Evolutionary conservation across 2,888 invertebrate species (phyloP).

Genomic region (Eremobia ochroleuca): DNA sequence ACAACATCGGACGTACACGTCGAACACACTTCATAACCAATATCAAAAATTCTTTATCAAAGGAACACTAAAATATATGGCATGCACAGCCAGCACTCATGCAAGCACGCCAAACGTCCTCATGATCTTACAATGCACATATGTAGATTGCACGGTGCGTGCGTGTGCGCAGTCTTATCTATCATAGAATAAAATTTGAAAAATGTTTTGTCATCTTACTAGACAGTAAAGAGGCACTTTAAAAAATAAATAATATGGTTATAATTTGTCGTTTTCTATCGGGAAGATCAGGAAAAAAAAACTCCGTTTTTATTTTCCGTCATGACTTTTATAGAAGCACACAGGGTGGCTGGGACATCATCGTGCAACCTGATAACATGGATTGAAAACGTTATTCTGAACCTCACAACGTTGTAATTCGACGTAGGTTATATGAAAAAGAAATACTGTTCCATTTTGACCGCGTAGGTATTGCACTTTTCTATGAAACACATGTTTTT

Average conservation of each 20-base stretch:
- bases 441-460: too few species aligned
- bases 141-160: background rate
- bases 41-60: background rate
- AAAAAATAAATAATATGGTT: background rate
- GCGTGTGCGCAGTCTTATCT: conserved; percentile 5
- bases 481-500: too few species aligned
- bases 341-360: too few species aligned
- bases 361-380: too few species aligned
- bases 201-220: background rate
- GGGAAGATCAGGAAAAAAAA: background rate
- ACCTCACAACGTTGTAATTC: too few species aligned
- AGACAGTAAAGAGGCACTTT: background rate
- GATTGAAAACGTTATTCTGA: too few species aligned
- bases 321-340: too few species aligned
- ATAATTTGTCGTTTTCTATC: background rate
- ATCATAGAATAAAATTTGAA: background rate
- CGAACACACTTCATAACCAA: background rate
- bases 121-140: background rate
- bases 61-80: too few species aligned
- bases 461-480: too few species aligned
- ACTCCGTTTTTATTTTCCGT: background rate
- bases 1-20: background rate
- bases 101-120: background rate
- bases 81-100: background rate
- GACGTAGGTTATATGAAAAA: too few species aligned